Base-by-base conservation (phyloP, 2,113 vertebrate genomes). In the Crotophaga sulcirostris region DNA sequence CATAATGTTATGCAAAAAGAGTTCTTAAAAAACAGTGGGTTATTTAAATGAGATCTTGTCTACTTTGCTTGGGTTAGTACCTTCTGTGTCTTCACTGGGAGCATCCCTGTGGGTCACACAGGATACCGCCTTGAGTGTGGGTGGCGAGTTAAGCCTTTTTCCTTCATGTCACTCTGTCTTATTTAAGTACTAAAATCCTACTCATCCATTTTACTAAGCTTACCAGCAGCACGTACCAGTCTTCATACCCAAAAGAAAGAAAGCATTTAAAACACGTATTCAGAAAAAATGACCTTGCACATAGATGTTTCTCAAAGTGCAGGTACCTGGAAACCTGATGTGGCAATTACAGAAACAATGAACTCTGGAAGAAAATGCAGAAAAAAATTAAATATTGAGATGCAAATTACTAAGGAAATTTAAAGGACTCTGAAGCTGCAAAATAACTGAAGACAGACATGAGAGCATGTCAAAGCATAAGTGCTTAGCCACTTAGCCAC, bases 121-220 rank as follows among this genome's bases (percentile, higher is more conserved):
- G 85, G 77, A 94, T 90, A 38, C 15, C 9, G 90, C 60, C 56
- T 63, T 54, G 28, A 78, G 54, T 51, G 95, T 92, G 75, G 91
- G 90, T 68, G 88, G 87, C 1, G 3, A 93, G 63, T 92, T 90
- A 95, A 96, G 77, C 79, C 88, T 90, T 95, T 72, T 96, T 87
- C 83, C 90, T 92, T 93, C 69, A 18, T 96, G 93, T 78, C 90
- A 94, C 40, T 90, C n/a, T 2, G 70, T 93, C 84, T 94, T 64
- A 80, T 82, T 91, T 93, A 96, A 92, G 88, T 83, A 82, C 86
- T 69, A 87, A 96, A 96, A 85, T 72, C 82, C 89, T 51, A 56
- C 82, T 92, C 60, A 73, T 66, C 40, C 34, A 58, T 87, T 96
- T 94, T 88, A 55, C 44, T 94, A 94, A 94, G 83, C 67, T 86